Evolutionary conservation across 2,113 vertebrate genomes (phyloP), one percentile per base, ranked within the genome.

Genomic region (Amphilophus citrinellus): DNA sequence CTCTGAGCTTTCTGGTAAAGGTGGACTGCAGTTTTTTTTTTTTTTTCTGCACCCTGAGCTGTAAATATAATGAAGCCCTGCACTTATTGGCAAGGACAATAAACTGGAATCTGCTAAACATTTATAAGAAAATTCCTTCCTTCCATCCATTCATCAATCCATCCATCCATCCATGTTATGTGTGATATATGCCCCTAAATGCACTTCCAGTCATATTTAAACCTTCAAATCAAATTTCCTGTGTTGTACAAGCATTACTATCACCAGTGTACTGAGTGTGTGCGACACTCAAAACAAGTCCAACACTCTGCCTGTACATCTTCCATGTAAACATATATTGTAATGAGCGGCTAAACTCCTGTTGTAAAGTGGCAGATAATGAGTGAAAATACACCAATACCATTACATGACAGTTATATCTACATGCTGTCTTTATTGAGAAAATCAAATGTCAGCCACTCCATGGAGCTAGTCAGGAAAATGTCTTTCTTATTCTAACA

Each of bases 381-480:
- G 20, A 66, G 11, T 30, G 24, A 50, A 73, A 61, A 39, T 30
- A 76, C n/a, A 2, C 6, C 61, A 9, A 47, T 37, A 35, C 39
- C n/a, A 13, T n/a, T 30, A 47, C n/a, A 61, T 13, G 11, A 77
- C 53, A 42, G 18, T 56, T 30, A 56, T 60, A 58, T 84, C 61
- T 63, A 68, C 47, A 76, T 85, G 39, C 66, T 56, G 63, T 86
- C 59, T 62, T 63, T 50, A 60, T 2, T 35, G 5, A 79, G 22
- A 53, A 47, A 82, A 81, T 65, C 60, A 84, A 83, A 92, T 82
- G 82, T 77, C 87, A 86, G 37, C 7, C 10, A 39, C 17, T 27
- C 56, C 22, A 20, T 42, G 30, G 17, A 84, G 47, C 61, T 78
- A 71, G 84, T 82, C 62, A 58, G n/a, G 20, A 66, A 56, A 50